Percentiles rank a stretch among this genome's conserved stretches.
These are phyloP conservation scores for Dicyrtomina minuta DNA, from an alignment of 2,888 invertebrate species.

Conservation along the genomic window DNA sequence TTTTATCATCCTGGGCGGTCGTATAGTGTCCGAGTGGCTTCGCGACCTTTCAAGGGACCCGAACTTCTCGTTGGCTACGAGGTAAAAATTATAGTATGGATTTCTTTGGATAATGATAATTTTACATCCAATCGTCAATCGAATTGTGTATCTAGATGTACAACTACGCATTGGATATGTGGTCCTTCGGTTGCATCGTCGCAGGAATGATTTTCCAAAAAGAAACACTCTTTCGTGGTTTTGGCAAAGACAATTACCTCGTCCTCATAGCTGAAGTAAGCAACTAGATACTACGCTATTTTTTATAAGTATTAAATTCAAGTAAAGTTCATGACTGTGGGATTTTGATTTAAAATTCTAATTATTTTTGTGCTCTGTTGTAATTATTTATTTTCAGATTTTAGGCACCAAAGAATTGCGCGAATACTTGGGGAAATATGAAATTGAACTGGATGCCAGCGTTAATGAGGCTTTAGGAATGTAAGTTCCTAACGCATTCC, in stretches of 20 bases:
- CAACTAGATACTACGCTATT: too few species aligned
- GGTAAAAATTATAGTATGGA: slow-evolving; percentile 57
- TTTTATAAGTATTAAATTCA: background rate
- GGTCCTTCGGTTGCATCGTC: slow-evolving; percentile 99
- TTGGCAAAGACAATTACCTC: slow-evolving; percentile 99
- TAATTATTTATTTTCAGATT: slow-evolving; percentile 61
- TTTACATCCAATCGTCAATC: too few species aligned
- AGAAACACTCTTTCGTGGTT: slow-evolving; percentile 99
- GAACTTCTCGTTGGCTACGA: too few species aligned
- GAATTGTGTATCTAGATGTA: slow-evolving; percentile 79
- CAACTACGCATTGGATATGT: slow-evolving; percentile 99
- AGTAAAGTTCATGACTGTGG: too few species aligned
- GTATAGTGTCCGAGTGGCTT: slow-evolving; percentile 99
- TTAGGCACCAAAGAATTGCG: slow-evolving; percentile 98
- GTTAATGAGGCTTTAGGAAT: slow-evolving; percentile 98
- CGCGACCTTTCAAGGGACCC: slow-evolving; percentile 99
- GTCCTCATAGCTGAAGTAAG: slow-evolving; percentile 93
- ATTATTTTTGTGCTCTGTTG: too few species aligned
- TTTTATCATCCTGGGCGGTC: slow-evolving; percentile 99
- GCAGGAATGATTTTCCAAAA: slow-evolving; percentile 99
- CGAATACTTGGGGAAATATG: slow-evolving; percentile 99
- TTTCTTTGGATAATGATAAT: background rate
- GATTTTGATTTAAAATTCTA: too few species aligned
- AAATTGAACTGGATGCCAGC: slow-evolving; percentile 98
- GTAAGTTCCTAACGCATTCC: too few species aligned